Conservation (phyloP, 2,888 invertebrate species). For the Ethmia dodecea region DNA sequence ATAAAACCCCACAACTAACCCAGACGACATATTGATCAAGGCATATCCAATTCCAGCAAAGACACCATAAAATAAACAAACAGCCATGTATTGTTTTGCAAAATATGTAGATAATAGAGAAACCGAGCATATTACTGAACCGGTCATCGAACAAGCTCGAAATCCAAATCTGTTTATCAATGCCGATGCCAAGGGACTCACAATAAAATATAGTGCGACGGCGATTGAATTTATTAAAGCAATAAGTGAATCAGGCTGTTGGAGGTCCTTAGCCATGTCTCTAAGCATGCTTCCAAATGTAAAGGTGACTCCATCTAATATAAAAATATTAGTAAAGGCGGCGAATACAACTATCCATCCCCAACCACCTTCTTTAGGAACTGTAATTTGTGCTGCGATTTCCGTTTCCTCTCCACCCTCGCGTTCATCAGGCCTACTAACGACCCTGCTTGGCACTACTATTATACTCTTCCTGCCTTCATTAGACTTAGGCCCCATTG, state of each 20-base stretch:
- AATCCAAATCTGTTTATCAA: slow-evolving; percentile 67
- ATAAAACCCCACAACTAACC: slow-evolving; percentile 62
- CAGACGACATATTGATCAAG: slow-evolving; percentile 49
- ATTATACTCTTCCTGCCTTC: neutral
- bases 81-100: slow-evolving; percentile 31
- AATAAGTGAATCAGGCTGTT: slow-evolving; percentile 36
- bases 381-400: slow-evolving; percentile 60
- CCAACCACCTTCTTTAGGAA: slow-evolving; percentile 63
- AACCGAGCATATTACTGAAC: slow-evolving; percentile 46
- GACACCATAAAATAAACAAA: slow-evolving; percentile 52
- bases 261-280: slow-evolving; percentile 47
- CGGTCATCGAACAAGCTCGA: slow-evolving; percentile 54
- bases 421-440: slow-evolving; percentile 7
- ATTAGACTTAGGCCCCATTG: too few species aligned
- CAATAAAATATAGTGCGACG: slow-evolving; percentile 50
- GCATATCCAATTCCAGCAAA: slow-evolving; percentile 54
- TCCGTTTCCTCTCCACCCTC: slow-evolving; percentile 61
- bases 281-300: slow-evolving; percentile 56
- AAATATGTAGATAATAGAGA: slow-evolving; percentile 51
- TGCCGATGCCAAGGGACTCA: slow-evolving; percentile 55
- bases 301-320: slow-evolving; percentile 54
- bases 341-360: slow-evolving; percentile 60
- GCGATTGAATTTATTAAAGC: slow-evolving; percentile 57
- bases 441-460: neutral
- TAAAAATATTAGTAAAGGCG: slow-evolving; percentile 41